Conservation (phyloP, 2,797 vertebrate species). For the Glyptemys insculpta region DNA sequence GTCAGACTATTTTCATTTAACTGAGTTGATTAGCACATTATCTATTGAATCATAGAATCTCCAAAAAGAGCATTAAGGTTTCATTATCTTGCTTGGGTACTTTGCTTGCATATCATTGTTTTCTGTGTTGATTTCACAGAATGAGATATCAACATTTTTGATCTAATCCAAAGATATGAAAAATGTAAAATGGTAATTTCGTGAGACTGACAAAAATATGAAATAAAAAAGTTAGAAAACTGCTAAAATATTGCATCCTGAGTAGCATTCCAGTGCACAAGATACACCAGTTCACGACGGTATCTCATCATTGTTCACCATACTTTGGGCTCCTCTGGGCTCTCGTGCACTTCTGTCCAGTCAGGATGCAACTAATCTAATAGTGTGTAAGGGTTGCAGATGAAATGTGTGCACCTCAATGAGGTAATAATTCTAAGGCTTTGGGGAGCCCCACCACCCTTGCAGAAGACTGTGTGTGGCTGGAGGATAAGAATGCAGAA, state of each 20-base stretch:
- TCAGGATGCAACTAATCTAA: not conserved
- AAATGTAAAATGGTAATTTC: conserved; percentile 13
- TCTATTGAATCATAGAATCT: conserved; percentile 33
- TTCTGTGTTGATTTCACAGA: conserved; percentile 10
- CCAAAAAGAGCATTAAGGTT: conserved; percentile 54
- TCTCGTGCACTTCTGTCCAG: not conserved
- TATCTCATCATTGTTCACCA: not conserved
- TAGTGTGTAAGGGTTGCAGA: not conserved
- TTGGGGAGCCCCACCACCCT: not conserved
- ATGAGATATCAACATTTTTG: conserved; percentile 9
- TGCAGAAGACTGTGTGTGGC: not conserved
- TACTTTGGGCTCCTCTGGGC: not conserved
- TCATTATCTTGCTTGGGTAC: conserved; percentile 45
- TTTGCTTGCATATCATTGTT: conserved; percentile 25
- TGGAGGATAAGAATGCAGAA: not conserved
- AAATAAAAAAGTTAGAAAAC: conserved; percentile 7
- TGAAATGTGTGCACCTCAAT: rapidly evolving
- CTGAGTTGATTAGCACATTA: not conserved
- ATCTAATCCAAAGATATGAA: conserved; percentile 1
- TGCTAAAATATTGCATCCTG: not conserved
- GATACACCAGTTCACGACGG: not conserved
- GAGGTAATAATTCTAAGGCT: not conserved
- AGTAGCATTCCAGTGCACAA: not conserved
- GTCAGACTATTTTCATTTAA: conserved; percentile 9
- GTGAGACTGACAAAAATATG: not conserved